phyloP scores from a whole-genome alignment of 1,140 invertebrate genomes.

The Thrips palmi region DNA sequence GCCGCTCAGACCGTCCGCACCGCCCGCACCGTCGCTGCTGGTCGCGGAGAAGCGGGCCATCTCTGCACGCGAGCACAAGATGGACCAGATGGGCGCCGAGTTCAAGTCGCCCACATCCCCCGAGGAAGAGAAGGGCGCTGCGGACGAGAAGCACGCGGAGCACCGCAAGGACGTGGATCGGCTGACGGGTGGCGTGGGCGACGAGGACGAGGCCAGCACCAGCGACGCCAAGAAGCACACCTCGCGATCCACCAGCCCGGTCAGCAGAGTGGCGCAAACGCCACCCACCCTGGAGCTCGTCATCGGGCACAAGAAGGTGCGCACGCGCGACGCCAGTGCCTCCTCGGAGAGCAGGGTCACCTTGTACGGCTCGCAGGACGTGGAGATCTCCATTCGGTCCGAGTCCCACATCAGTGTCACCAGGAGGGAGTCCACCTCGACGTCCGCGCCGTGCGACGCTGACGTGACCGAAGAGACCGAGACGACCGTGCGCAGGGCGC shows the following conservation, averaged over 20 bases:
- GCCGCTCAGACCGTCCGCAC: too few relatives aligned
- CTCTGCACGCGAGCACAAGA: too few relatives aligned
- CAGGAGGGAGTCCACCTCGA: slow-evolving; percentile 20
- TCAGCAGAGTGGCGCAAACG: slow-evolving; percentile 8
- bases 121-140: slow-evolving; percentile 26
- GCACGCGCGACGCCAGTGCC: slow-evolving; percentile 27
- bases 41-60: too few relatives aligned
- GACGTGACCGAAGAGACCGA: slow-evolving; percentile 25
- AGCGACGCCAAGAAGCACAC: slow-evolving; percentile 12
- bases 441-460: slow-evolving; percentile 19
- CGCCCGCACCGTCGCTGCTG: too few relatives aligned
- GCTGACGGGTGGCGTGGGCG: slow-evolving; percentile 24
- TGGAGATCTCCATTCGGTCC: slow-evolving; percentile 30
- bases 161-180: slow-evolving; percentile 21
- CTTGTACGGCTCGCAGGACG: slow-evolving; percentile 25
- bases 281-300: slow-evolving; percentile 26
- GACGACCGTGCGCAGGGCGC: slow-evolving; percentile 16
- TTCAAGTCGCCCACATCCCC: slow-evolving; percentile 16
- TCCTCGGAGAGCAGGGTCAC: slow-evolving; percentile 28
- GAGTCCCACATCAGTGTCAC: slow-evolving; percentile 31
- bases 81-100: too few relatives aligned
- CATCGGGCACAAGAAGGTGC: slow-evolving; percentile 29
- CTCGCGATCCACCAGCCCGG: slow-evolving; percentile 9
- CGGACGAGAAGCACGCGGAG: slow-evolving; percentile 26
- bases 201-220: slow-evolving; percentile 15